Percentiles rank a stretch among this genome's conserved stretches.
Evolutionary conservation across 2,797 vertebrate genomes (phyloP).

Genomic region (Tachyglossus aculeatus): DNA sequence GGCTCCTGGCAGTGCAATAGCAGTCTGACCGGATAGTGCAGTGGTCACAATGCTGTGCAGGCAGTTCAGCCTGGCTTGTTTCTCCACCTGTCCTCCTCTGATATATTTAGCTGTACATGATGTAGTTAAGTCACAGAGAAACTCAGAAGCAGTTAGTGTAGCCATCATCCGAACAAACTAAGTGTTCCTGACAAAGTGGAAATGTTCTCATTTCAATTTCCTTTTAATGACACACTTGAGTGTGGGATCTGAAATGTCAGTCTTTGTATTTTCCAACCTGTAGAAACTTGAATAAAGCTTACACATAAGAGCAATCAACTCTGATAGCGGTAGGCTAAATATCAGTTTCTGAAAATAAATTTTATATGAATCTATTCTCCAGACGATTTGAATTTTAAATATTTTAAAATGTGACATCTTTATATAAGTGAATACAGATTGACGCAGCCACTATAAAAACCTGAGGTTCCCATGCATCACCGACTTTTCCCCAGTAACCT

Average conservation of each 20-base stretch:
- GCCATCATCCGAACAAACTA: conserved; percentile 56
- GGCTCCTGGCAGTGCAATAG: conserved; percentile 59
- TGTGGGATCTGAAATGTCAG: conserved; percentile 66
- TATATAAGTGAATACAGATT: conserved; percentile 60
- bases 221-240: conserved; percentile 67
- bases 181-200: conserved; percentile 62
- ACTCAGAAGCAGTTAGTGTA: conserved; percentile 52
- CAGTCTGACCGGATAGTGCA: conserved; percentile 46
- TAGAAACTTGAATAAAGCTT: conserved; percentile 70
- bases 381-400: conserved; percentile 78
- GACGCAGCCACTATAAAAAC: conserved; percentile 62
- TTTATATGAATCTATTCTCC: conserved; percentile 72
- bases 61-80: background rate
- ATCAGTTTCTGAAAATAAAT: conserved; percentile 75
- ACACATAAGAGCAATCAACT: conserved; percentile 70
- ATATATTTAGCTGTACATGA: conserved; percentile 35
- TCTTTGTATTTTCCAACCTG: conserved; percentile 72
- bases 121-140: conserved; percentile 60
- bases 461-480: conserved; percentile 54
- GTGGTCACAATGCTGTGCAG: conserved; percentile 34
- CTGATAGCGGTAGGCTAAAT: conserved; percentile 69
- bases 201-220: conserved; percentile 69
- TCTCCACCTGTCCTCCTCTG: conserved; percentile 40
- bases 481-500: conserved; percentile 55
- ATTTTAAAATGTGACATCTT: conserved; percentile 72